A percentile compares a stretch with the other conserved stretches of the same genome.
phyloP scores from a whole-genome alignment of 2,797 vertebrate genomes.

The Mycteria americana region DNA sequence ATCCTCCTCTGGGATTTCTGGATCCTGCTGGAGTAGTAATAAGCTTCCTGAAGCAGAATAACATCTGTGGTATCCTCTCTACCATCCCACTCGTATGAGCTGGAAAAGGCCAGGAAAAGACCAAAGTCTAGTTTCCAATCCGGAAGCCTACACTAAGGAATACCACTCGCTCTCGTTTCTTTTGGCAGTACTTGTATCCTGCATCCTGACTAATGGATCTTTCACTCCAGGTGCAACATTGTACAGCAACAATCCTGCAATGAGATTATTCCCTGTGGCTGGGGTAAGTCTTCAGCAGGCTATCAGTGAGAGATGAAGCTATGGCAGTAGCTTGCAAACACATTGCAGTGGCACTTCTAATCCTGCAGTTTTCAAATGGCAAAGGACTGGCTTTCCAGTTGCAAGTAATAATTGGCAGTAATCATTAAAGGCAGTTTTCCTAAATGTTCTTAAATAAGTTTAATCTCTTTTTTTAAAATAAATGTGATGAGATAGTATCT shows the following conservation, averaged over 20 bases:
- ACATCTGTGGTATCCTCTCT: neutral
- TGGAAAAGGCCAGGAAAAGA: neutral
- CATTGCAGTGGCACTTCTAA: neutral
- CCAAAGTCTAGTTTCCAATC: neutral
- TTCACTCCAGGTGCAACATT: neutral
- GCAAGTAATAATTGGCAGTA: neutral
- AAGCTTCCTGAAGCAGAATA: neutral
- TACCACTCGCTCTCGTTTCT: neutral
- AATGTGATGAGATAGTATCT: neutral
- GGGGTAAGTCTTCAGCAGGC: neutral
- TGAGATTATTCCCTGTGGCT: neutral
- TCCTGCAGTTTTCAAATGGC: neutral
- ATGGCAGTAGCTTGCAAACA: neutral
- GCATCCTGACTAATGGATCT: neutral
- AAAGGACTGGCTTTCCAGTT: neutral
- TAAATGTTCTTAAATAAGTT: slow-evolving; percentile 25
- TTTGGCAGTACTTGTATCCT: neutral
- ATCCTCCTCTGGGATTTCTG: neutral
- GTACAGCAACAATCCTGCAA: neutral
- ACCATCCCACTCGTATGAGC: neutral
- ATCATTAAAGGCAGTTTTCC: neutral
- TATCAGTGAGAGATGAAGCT: neutral
- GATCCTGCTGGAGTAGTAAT: neutral
- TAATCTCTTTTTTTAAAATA: neutral
- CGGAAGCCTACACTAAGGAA: neutral